A percentile compares a stretch with the other conserved stretches of the same genome.
Evolutionary conservation across 1,140 invertebrate species (phyloP).

Genomic region (Aphelenchoides fujianensis): DNA sequence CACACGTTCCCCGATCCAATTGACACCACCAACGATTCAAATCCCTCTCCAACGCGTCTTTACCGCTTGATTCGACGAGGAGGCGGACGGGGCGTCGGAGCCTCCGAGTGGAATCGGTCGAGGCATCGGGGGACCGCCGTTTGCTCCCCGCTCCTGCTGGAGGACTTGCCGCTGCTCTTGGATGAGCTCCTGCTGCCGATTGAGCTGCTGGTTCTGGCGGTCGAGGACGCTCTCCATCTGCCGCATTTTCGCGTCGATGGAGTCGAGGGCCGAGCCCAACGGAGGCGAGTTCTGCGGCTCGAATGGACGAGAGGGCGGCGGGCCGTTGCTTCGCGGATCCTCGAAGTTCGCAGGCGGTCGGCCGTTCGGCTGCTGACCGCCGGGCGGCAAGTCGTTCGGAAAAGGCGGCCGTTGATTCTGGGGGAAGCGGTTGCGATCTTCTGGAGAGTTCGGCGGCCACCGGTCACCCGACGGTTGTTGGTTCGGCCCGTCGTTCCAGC

Average conservation of each 20-base stretch:
- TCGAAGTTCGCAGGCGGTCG: not conserved
- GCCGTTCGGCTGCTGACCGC: not conserved
- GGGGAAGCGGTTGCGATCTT: not conserved
- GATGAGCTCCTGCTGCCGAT: not conserved
- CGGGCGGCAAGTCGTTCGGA: not conserved
- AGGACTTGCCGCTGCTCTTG: not conserved
- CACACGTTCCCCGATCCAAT: no score
- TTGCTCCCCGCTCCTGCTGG: not conserved
- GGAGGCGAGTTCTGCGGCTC: not conserved
- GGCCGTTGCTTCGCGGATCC: not conserved
- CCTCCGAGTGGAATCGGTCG: not conserved
- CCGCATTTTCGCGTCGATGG: not conserved
- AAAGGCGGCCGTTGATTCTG: not conserved
- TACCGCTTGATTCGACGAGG: no score
- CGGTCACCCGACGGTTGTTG: no score
- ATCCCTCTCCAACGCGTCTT: no score
- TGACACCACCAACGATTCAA: no score
- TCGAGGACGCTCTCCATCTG: not conserved
- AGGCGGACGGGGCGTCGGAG: not conserved
- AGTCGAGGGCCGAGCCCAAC: not conserved
- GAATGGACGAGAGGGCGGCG: not conserved
- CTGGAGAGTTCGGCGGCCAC: no score
- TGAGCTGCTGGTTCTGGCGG: not conserved
- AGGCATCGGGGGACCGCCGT: not conserved
- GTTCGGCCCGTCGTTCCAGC: no score